phyloP scores from a whole-genome alignment of 2,888 invertebrate species.

The Pyrrhia umbra region DNA sequence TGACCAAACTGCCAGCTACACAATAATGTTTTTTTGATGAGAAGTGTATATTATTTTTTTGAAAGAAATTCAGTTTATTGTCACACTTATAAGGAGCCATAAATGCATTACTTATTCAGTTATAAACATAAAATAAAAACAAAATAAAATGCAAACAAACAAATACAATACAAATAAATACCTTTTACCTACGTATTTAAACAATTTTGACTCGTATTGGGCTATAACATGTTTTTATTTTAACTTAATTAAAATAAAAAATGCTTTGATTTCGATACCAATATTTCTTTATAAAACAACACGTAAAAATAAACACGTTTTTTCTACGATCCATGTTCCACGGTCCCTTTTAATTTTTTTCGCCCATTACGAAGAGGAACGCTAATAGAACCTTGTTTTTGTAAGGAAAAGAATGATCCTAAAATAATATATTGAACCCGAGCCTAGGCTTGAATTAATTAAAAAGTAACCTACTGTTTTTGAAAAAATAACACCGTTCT shows the following conservation, averaged over 20 bases:
- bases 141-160: background rate
- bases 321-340: slow-evolving; percentile 19
- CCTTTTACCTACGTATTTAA: background rate
- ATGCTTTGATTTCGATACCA: background rate
- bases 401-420: slow-evolving; percentile 47
- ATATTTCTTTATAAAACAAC: slow-evolving; percentile 4
- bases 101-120: too few relatives aligned
- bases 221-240: background rate
- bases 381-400: slow-evolving; percentile 49
- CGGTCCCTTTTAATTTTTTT: slow-evolving; percentile 48
- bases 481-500: slow-evolving; percentile 45
- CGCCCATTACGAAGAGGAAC: slow-evolving; percentile 38
- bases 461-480: slow-evolving; percentile 54
- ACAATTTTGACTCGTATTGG: background rate
- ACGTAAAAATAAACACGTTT: slow-evolving; percentile 1
- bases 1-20: too few relatives aligned
- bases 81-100: too few relatives aligned
- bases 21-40: too few relatives aligned
- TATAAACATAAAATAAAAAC: background rate
- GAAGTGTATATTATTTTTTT: too few relatives aligned
- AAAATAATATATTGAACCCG: slow-evolving; percentile 60
- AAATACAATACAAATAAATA: too few relatives aligned
- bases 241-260: background rate
- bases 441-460: slow-evolving; percentile 42
- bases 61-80: too few relatives aligned